These are phyloP conservation scores for Indicator indicator DNA, from an alignment of 2,113 vertebrate genomes.

Conservation along the genomic window DNA sequence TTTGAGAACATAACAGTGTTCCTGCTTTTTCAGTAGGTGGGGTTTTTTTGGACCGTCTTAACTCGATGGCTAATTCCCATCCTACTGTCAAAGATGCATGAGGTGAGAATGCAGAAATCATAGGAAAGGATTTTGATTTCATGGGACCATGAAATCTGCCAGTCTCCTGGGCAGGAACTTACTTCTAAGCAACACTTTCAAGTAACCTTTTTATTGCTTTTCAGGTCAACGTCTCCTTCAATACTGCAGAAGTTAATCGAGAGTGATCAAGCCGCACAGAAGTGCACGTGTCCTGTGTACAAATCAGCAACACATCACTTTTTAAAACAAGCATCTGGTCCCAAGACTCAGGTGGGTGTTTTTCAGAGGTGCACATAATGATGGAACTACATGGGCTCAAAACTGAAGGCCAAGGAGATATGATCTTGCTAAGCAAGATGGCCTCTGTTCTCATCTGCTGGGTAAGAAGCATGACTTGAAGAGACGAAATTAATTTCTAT, in stretches of 20 bases:
- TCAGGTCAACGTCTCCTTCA: neutral
- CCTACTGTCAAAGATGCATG: neutral
- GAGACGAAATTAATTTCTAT: neutral
- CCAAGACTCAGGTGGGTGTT: neutral
- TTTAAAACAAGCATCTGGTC: neutral
- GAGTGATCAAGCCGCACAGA: neutral
- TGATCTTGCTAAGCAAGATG: neutral
- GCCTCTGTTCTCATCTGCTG: neutral
- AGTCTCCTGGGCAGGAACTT: neutral
- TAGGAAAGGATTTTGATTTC: neutral
- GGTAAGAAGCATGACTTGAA: neutral
- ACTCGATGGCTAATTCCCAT: neutral
- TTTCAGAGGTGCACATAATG: neutral
- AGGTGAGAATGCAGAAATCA: neutral
- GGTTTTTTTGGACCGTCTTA: neutral
- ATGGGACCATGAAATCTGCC: neutral
- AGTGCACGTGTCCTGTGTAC: fast-evolving
- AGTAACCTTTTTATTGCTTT: neutral
- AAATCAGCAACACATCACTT: neutral
- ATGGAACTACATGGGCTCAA: neutral
- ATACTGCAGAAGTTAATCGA: neutral
- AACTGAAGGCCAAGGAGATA: neutral
- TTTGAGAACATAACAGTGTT: neutral
- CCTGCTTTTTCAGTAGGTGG: neutral
- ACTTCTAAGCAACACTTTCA: neutral